Conservation (phyloP, 2,888 invertebrate species). For the Pollenia angustigena region DNA sequence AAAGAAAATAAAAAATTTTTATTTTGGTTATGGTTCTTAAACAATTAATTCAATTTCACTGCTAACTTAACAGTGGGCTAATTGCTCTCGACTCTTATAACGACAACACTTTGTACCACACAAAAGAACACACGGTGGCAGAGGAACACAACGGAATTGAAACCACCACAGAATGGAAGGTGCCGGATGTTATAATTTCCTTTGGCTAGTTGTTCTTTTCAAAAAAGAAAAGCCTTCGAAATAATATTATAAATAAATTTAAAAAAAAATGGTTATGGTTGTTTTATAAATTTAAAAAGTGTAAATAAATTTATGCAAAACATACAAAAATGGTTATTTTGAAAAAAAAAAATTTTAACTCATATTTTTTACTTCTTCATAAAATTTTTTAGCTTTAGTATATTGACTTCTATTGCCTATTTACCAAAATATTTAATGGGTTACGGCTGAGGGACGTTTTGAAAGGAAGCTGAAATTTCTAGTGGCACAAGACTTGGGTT, state of each 20-base stretch:
- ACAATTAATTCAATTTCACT: constrained; percentile 59
- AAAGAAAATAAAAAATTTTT: not conserved
- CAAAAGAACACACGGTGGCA: constrained; percentile 42
- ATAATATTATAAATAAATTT: not conserved
- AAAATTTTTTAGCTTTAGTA: constrained; percentile 88
- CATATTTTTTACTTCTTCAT: not conserved
- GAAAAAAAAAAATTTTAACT: constrained; percentile 6
- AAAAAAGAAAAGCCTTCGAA: not conserved
- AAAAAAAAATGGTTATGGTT: constrained; percentile 50
- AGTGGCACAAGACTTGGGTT: constrained; percentile 37
- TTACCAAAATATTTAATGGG: constrained; percentile 95
- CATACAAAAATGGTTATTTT: constrained; percentile 18
- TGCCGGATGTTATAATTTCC: constrained; percentile 74
- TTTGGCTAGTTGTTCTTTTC: constrained; percentile 33
- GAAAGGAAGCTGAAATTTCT: not conserved
- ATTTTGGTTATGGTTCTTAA: constrained; percentile 60
- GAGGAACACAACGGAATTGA: constrained; percentile 26
- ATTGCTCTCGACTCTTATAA: constrained; percentile 29
- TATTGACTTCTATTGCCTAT: constrained; percentile 93
- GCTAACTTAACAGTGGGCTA: constrained; percentile 65
- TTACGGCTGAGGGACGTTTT: constrained; percentile 86
- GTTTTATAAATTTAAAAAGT: not conserved
- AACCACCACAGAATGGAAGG: constrained; percentile 73
- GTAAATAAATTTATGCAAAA: constrained; percentile 25
- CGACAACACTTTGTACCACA: not conserved